Conservation (phyloP, 2,888 invertebrate genomes). For the Dryobotodes eremita region DNA sequence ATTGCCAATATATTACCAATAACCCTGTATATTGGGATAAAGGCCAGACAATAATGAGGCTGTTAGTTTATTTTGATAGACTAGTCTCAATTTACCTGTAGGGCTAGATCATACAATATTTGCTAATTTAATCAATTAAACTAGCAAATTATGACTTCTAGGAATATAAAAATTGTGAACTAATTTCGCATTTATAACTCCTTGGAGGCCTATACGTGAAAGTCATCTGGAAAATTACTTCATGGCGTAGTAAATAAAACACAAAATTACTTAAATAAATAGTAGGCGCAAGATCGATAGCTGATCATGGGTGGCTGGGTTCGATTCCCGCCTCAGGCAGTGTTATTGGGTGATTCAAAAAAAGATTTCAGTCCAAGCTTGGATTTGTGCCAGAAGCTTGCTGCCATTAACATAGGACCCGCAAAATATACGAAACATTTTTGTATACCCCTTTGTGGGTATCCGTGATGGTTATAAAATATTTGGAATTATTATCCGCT, state of each 20-base stretch:
- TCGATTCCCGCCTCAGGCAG: background rate
- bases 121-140: background rate
- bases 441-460: background rate
- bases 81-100: background rate
- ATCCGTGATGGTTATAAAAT: background rate
- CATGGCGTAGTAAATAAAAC: background rate
- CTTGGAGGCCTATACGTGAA: background rate
- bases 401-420: background rate
- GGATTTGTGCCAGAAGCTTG: background rate
- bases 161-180: background rate
- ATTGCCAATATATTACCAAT: no score
- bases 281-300: background rate
- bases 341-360: background rate
- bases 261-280: background rate
- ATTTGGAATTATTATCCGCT: slow-evolving; percentile 22
- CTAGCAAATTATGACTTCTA: background rate
- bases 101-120: background rate
- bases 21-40: no score
- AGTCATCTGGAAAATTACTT: no score
- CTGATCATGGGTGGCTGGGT: no score
- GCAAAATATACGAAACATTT: background rate
- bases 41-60: no score
- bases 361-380: background rate
- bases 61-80: no score
- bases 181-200: background rate